These are phyloP conservation scores for Danionella dracula DNA, from an alignment of 2,797 vertebrate genomes.

Conservation along the genomic window DNA sequence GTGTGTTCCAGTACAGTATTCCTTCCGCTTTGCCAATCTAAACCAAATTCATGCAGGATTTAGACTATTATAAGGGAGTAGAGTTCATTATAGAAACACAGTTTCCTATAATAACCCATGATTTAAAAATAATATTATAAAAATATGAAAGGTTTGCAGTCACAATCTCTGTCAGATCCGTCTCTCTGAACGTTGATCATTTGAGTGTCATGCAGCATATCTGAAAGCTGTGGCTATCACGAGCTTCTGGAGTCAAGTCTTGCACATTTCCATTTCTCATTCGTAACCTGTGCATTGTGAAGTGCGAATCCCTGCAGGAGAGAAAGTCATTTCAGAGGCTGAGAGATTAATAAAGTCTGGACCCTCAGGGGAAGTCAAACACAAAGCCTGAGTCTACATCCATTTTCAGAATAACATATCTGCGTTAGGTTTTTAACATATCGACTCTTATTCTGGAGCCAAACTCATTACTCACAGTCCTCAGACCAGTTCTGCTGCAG, in stretches of 20 bases:
- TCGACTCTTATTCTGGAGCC: slow-evolving; percentile 18
- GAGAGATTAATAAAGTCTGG: slow-evolving; percentile 44
- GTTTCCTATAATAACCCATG: no score
- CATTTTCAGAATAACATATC: no score
- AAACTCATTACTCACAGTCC: slow-evolving; percentile 3
- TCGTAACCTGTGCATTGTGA: slow-evolving; percentile 20
- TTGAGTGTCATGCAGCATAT: slow-evolving; percentile 5
- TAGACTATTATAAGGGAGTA: no score
- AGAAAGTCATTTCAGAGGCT: slow-evolving; percentile 46
- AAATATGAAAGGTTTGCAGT: no score
- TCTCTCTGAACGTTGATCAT: no score
- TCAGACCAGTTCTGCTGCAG: background rate
- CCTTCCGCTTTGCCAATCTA: no score
- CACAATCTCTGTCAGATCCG: no score
- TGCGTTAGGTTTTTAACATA: background rate
- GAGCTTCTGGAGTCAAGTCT: slow-evolving; percentile 1
- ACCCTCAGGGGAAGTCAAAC: slow-evolving; percentile 9
- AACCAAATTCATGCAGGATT: no score
- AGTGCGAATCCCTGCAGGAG: slow-evolving; percentile 36
- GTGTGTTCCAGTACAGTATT: no score
- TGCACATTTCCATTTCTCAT: slow-evolving; percentile 19
- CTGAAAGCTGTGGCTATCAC: slow-evolving; percentile 10
- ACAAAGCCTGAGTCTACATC: slow-evolving; percentile 28
- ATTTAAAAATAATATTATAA: no score
- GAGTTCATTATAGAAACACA: no score